phyloP scores from a whole-genome alignment of 2,888 invertebrate species.

The Xestia ashworthii region DNA sequence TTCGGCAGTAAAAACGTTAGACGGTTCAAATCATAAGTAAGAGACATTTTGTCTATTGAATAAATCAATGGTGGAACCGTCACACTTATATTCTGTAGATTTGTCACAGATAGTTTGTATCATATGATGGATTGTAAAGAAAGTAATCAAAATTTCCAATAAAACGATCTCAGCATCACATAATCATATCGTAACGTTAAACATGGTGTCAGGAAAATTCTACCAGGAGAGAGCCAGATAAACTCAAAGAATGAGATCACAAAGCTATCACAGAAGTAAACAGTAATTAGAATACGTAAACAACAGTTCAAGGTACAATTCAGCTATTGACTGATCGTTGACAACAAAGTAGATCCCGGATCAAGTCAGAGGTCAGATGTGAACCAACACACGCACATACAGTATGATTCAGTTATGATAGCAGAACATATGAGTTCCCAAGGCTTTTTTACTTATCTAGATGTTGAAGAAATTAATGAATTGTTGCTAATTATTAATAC shows the following conservation, averaged over 20 bases:
- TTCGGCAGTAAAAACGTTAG: too few species aligned
- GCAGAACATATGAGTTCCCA: slow-evolving; percentile 25
- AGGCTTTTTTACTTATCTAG: slow-evolving; percentile 29
- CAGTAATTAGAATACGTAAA: slow-evolving; percentile 57
- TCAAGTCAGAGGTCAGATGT: slow-evolving; percentile 58
- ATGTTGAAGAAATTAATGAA: slow-evolving; percentile 24
- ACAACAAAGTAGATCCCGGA: slow-evolving; percentile 68
- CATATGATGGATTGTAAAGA: too few species aligned
- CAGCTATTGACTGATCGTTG: slow-evolving; percentile 45
- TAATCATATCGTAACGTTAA: background rate
- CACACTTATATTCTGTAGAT: background rate
- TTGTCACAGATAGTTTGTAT: background rate
- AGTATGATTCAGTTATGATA: slow-evolving; percentile 59
- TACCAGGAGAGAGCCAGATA: slow-evolving; percentile 28
- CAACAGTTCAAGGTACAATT: slow-evolving; percentile 60
- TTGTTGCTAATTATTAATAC: background rate
- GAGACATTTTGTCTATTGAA: background rate
- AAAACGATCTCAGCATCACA: background rate
- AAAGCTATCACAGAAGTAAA: slow-evolving; percentile 47
- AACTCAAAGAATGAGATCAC: slow-evolving; percentile 37
- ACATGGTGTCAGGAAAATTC: slow-evolving; percentile 8
- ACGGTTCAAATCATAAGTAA: background rate
- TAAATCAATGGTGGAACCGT: too few species aligned
- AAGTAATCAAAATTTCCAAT: too few species aligned
- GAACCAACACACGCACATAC: slow-evolving; percentile 25